Evolutionary conservation across 2,797 vertebrate species (phyloP).

Genomic region (Vipera ursinii): DNA sequence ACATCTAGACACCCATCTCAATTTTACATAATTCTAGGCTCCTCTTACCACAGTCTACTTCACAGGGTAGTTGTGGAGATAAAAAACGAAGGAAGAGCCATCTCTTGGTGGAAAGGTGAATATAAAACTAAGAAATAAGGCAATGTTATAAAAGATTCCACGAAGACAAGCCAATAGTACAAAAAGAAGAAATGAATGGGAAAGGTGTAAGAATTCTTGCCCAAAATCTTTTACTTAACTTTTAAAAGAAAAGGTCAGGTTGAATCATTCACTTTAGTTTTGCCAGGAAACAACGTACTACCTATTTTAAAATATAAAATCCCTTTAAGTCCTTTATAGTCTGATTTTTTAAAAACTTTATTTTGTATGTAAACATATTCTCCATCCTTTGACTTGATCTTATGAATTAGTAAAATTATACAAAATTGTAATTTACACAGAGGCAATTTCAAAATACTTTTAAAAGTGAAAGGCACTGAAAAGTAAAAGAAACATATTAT

Average conservation of each 20-base stretch:
- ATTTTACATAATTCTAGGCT: not conserved
- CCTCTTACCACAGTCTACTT: not conserved
- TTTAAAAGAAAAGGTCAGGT: not conserved
- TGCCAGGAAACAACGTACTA: not conserved
- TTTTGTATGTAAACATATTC: conserved; percentile 44
- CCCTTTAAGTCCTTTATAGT: not conserved
- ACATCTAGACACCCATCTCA: not conserved
- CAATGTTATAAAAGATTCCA: not conserved
- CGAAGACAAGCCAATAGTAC: not conserved
- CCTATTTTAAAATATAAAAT: not conserved
- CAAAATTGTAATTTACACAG: conserved; percentile 12
- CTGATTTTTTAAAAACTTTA: conserved; percentile 43
- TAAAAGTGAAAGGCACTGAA: not conserved
- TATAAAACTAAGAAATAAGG: not conserved
- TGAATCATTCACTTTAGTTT: not conserved
- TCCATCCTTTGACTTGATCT: conserved; percentile 28
- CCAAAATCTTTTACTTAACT: not conserved
- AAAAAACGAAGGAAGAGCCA: not conserved
- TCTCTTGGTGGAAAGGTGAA: not conserved
- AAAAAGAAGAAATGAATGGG: not conserved
- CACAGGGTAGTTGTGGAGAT: not conserved
- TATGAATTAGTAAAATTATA: not conserved
- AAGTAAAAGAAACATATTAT: not conserved
- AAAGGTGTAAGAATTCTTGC: not conserved
- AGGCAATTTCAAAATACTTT: not conserved